Evolutionary conservation across 2,113 vertebrate genomes (phyloP), one percentile per base, ranked within the genome.

Genomic region (Emydocephalus ijimae): DNA sequence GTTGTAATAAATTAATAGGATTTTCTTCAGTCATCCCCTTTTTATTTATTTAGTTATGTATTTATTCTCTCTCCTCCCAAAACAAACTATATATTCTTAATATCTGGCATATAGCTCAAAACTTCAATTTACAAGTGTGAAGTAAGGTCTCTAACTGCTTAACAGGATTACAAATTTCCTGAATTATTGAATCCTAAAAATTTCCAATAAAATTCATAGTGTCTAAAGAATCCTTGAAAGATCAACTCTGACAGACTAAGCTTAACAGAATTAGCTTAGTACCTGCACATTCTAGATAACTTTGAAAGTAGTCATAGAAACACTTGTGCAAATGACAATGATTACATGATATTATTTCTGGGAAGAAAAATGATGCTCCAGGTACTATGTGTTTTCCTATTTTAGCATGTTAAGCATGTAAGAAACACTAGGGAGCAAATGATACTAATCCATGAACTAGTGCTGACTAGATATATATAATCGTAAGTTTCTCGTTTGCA

Each of bases 121-220:
- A 48, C 7, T 48, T 48, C 48, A 48, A 48, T 48, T 48, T 48
- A 48, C 48, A 48, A 48, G 48, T 48, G 7, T 48, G 7, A 48
- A 48, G 48, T 48, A 48, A 48, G 48, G 7, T 48, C 48, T 48
- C 48, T 48, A 48, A 45, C 48, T 48, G 48, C 48, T 48, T 48
- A 48, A 48, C 48, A 48, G 48, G 48, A 48, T 48, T 8, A 48
- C 50, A 94, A 11, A 34, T 85, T 91, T 91, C 93, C 91, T 90
- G 56, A 34, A 29, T 92, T 96, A 92, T 81, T 57, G 87, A 93
- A 92, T 89, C 56, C 88, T 95, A 45, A 92, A 48, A 93, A 94
- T 86, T 91, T 95, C 92, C 5, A 34, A 85, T 93, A 45, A 29
- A 94, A 92, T 9, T 85, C 29, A 12, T 93, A 90, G 20, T 88